Conservation (phyloP, 2,113 vertebrate species). For the Vidua macroura region DNA sequence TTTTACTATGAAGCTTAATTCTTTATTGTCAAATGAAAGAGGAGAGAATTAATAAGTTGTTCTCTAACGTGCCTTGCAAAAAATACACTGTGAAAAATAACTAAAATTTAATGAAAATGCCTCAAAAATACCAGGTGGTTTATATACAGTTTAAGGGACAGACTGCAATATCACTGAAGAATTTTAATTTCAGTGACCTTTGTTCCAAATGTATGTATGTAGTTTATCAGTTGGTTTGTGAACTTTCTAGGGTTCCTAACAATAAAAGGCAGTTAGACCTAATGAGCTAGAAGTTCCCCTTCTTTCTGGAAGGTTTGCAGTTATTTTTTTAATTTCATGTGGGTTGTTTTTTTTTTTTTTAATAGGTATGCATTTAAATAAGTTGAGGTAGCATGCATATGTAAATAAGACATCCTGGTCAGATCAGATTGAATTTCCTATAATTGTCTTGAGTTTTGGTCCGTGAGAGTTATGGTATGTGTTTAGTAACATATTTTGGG, state of each 20-base stretch:
- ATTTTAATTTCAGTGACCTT: not conserved
- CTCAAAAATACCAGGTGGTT: not conserved
- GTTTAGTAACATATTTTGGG: not conserved
- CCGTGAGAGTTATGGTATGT: not conserved
- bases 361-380: not conserved
- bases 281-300: not conserved
- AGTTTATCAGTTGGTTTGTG: not conserved
- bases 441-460: not conserved
- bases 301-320: not conserved
- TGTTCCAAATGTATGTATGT: not conserved
- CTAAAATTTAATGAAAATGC: not conserved
- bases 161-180: not conserved
- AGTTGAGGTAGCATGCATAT: not conserved
- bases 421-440: not conserved
- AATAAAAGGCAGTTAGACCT: not conserved
- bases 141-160: not conserved
- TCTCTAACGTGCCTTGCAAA: not conserved
- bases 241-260: not conserved
- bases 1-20: conserved; percentile 14
- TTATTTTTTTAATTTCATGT: not conserved
- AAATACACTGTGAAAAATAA: not conserved
- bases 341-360: not conserved
- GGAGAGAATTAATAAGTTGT: not conserved
- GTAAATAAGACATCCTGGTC: not conserved
- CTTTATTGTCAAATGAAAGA: not conserved